Base-by-base conservation (phyloP, 2,797 vertebrate species). In the Myiotriccus ornatus region DNA sequence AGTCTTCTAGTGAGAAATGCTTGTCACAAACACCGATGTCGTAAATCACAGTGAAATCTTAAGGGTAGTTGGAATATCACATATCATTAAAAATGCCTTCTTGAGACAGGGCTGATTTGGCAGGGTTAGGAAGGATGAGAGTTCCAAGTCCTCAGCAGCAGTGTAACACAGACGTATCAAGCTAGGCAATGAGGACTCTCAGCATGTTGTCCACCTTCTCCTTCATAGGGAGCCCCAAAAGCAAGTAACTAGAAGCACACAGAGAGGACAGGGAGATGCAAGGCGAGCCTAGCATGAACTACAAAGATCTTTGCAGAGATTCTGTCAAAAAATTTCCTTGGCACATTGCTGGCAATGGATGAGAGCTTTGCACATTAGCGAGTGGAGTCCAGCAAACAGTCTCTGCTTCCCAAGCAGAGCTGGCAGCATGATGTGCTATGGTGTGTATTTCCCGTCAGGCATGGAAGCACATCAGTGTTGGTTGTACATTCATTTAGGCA, bases 391-490 rank as follows among this genome's bases (percentile, higher is more conserved):
- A 85, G 81, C 47, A 79, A 89, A 74, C 0, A 2, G 22, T n/a
- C 37, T 44, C 41, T 64, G 65, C 44, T 75, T 50, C 49, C 73
- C 15, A n/a, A 57, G 52, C 5, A 16, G 46, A 52, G 73, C 68
- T 57, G 79, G 79, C 78, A 89, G 47, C 44, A 27, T 1, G 0
- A 5, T 0, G 1, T 12, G 67, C 19, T 27, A 5, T 0, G 5
- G 19, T 8, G 3, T 55, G 47, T 22, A 14, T 30, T 55, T 47
- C 70, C 46, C 41, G 47, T 27, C 44, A 53, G 67, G 84, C n/a
- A 76, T 2, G 11, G 10, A 21, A 75, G 34, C 2, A 3, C 43
- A 46, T 14, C 37, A 37, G 6, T 9, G 14, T 2, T 8, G 24
- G 21, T 3, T 82, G 20, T 12, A 35, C 21, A 2, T 21, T 52